Evolutionary conservation across 2,113 vertebrate genomes (phyloP).

Genomic region (Platycercus adscitus): DNA sequence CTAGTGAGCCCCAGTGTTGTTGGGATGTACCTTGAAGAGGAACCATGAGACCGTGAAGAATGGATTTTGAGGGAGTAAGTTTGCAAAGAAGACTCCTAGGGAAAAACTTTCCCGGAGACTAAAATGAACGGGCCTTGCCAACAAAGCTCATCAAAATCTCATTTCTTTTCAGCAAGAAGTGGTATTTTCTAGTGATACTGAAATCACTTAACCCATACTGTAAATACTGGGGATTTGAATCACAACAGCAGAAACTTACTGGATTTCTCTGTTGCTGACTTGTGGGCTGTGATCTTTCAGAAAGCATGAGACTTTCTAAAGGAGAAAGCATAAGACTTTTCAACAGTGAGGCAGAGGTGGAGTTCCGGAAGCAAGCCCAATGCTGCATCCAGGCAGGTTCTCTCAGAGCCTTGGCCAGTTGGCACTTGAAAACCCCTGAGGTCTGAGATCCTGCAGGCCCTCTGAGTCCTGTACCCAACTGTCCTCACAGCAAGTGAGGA

Average conservation of each 20-base stretch:
- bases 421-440: not conserved
- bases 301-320: not conserved
- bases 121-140: not conserved
- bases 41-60: not conserved
- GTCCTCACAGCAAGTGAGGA: not conserved
- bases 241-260: not conserved
- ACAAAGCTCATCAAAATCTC: not conserved
- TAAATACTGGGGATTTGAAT: not conserved
- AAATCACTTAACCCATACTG: not conserved
- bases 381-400: not conserved
- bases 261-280: not conserved
- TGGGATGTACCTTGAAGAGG: not conserved
- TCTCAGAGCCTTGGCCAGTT: rapidly evolving
- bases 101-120: not conserved
- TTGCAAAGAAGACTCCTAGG: not conserved
- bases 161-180: not conserved
- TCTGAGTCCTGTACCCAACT: not conserved
- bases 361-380: not conserved
- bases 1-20: rapidly evolving
- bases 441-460: not conserved
- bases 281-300: not conserved
- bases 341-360: not conserved
- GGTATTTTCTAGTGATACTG: not conserved
- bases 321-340: not conserved
- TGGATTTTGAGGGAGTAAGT: not conserved